Evolutionary conservation across 2,797 vertebrate genomes (phyloP).

Genomic region (Etheostoma nigrum): DNA sequence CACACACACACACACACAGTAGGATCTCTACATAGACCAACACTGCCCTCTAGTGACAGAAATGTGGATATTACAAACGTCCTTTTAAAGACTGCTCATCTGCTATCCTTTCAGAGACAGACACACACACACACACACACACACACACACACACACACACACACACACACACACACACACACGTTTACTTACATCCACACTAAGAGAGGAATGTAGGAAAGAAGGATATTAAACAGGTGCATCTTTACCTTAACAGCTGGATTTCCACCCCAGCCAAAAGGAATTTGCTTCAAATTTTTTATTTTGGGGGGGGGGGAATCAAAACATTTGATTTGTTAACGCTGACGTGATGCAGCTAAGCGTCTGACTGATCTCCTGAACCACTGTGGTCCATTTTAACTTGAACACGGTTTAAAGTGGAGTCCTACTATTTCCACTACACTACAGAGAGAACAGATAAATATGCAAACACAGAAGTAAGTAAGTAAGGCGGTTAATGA

Average conservation of each 20-base stretch:
- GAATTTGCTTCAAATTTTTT: not conserved
- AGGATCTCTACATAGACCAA: not conserved
- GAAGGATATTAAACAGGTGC: not conserved
- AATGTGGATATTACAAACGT: not conserved
- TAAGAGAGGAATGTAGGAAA: not conserved
- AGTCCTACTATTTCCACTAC: not conserved
- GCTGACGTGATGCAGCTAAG: not conserved
- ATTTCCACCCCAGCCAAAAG: not conserved
- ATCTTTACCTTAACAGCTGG: not conserved
- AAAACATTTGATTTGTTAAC: not conserved
- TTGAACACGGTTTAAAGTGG: not conserved
- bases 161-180: not conserved
- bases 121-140: no score
- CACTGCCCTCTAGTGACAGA: conserved; percentile 40
- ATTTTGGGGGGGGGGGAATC: not conserved
- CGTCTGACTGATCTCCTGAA: not conserved
- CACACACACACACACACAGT: not conserved
- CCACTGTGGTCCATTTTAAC: not conserved
- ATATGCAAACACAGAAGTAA: not conserved
- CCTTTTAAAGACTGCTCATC: not conserved
- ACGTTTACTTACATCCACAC: not conserved
- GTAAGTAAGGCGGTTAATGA: not conserved
- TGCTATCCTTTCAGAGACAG: not conserved
- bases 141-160: no score
- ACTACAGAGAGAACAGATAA: not conserved